These are phyloP conservation scores for Sibirionetta formosa DNA, from an alignment of 2,797 vertebrate species.

Conservation along the genomic window DNA sequence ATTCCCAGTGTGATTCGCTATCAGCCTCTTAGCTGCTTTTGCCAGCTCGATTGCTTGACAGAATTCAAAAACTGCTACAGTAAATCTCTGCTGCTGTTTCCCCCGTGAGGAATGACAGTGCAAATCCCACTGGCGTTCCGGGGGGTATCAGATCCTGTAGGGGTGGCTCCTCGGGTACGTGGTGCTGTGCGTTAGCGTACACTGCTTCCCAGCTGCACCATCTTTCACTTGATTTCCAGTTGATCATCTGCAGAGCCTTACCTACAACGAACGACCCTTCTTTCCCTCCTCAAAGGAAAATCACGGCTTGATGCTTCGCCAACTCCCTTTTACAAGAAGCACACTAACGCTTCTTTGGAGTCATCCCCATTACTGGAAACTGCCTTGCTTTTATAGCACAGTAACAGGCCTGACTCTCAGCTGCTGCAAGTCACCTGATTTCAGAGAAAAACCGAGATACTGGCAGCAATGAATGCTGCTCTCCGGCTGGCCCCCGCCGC, in stretches of 20 bases:
- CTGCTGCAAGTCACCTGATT: neutral
- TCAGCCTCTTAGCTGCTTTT: neutral
- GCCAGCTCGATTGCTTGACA: neutral
- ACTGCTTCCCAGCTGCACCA: accelerated
- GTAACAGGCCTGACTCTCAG: neutral
- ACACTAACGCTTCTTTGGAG: neutral
- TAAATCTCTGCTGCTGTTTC: neutral
- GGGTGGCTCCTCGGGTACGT: neutral
- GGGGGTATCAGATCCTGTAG: neutral
- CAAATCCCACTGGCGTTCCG: neutral
- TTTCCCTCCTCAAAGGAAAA: neutral
- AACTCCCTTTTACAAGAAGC: neutral
- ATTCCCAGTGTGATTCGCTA: neutral
- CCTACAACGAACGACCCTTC: neutral
- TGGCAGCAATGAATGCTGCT: neutral
- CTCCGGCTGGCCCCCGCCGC: neutral
- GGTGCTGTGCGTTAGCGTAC: accelerated
- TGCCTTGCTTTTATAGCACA: neutral
- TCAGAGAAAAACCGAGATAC: neutral
- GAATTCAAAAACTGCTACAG: neutral
- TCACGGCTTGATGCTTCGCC: neutral
- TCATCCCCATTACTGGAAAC: neutral
- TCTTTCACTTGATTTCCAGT: neutral
- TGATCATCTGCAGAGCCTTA: neutral
- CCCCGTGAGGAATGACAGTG: neutral